phyloP scores from a whole-genome alignment of 2,113 vertebrate genomes.

The Arvicanthis niloticus region DNA sequence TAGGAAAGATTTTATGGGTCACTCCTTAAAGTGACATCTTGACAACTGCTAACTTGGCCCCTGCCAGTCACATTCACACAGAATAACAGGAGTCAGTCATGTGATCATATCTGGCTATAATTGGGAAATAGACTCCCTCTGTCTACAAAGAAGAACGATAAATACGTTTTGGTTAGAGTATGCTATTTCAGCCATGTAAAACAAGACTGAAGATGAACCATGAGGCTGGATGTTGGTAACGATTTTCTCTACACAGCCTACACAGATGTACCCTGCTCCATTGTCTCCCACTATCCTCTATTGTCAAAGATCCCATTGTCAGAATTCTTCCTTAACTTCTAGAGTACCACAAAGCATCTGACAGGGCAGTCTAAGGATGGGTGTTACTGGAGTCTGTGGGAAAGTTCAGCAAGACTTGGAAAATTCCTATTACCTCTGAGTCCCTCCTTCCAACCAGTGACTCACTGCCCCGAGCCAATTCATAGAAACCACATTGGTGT shows the following conservation, averaged over 20 bases:
- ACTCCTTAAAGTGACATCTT: neutral
- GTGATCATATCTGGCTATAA: neutral
- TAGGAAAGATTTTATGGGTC: neutral
- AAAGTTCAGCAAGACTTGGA: neutral
- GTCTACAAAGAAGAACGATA: neutral
- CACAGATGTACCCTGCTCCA: neutral
- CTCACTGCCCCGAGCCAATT: constrained; percentile 57
- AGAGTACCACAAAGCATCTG: neutral
- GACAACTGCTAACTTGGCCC: neutral
- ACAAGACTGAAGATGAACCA: neutral
- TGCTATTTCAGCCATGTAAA: neutral
- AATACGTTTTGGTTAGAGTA: neutral
- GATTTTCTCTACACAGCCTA: neutral
- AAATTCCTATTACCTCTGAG: constrained; percentile 55
- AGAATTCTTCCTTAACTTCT: neutral
- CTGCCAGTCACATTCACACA: neutral
- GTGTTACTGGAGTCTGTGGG: neutral
- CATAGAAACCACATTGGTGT: neutral
- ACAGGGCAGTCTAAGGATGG: neutral
- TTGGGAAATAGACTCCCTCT: neutral
- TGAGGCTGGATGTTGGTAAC: neutral
- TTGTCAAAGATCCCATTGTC: neutral
- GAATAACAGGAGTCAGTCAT: neutral
- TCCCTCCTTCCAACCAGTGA: constrained; percentile 58
- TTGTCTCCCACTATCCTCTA: neutral